These are phyloP conservation scores for Grammomys dolichurus DNA, from an alignment of 2,113 vertebrate genomes.

Conservation along the genomic window DNA sequence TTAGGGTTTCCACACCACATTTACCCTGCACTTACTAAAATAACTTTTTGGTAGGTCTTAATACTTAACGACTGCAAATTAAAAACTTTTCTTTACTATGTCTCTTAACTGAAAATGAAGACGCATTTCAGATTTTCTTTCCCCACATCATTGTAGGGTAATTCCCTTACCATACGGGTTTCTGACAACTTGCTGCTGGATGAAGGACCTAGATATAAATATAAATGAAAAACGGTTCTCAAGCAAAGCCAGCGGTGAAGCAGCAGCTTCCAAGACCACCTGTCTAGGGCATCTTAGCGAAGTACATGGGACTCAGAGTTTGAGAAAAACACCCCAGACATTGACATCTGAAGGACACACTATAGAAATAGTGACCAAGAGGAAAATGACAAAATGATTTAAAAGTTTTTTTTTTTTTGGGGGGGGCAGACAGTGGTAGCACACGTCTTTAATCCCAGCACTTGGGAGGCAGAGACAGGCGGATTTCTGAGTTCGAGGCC, in stretches of 20 bases:
- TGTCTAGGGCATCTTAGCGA: background rate
- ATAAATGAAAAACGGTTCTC: background rate
- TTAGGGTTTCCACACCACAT: background rate
- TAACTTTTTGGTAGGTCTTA: background rate
- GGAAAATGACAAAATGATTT: background rate
- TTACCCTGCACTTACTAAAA: background rate
- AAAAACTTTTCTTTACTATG: background rate
- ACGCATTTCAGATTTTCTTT: background rate
- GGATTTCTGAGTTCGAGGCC: too few relatives aligned
- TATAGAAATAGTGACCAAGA: conserved; percentile 29
- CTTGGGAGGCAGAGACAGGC: too few relatives aligned
- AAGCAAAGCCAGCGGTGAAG: background rate
- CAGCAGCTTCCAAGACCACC: background rate
- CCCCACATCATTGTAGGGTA: background rate
- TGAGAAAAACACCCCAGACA: background rate
- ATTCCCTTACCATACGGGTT: background rate
- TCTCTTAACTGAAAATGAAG: conserved; percentile 9
- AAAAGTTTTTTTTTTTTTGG: background rate
- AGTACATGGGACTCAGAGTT: background rate
- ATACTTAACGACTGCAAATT: background rate
- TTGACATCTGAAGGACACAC: background rate
- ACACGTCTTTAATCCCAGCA: too few relatives aligned
- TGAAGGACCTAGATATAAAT: conserved; percentile 2
- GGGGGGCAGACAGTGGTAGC: too few relatives aligned
- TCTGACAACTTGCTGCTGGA: background rate